These are phyloP conservation scores for Equus quagga DNA, from an alignment of 2,113 vertebrate genomes.

Conservation along the genomic window DNA sequence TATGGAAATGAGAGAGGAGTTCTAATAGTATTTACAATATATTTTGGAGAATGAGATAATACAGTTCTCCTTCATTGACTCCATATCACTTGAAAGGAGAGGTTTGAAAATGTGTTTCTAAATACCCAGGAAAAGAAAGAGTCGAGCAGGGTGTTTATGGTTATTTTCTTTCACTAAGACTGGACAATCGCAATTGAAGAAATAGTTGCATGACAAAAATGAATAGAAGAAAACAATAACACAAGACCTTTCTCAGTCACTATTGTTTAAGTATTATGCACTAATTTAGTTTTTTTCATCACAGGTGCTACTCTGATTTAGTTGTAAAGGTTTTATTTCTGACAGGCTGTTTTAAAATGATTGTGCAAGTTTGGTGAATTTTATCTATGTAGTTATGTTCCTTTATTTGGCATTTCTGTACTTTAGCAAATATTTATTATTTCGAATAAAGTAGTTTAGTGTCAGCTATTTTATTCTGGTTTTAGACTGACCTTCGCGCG, in stretches of 20 bases:
- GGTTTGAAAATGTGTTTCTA: constrained; percentile 48
- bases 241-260: constrained; percentile 42
- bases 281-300: constrained; percentile 69
- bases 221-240: constrained; percentile 68
- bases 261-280: constrained; percentile 62
- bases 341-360: constrained; percentile 72
- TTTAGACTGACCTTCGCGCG: constrained; percentile 85
- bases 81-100: constrained; percentile 35
- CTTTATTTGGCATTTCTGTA: constrained; percentile 80
- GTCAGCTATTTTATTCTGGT: constrained; percentile 77
- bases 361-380: constrained; percentile 50
- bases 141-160: neutral
- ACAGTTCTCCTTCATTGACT: constrained; percentile 52
- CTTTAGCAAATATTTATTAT: constrained; percentile 76
- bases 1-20: neutral
- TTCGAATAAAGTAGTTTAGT: constrained; percentile 66
- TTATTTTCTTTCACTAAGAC: constrained; percentile 61
- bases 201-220: constrained; percentile 80
- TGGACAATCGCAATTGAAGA: constrained; percentile 64
- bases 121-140: constrained; percentile 27
- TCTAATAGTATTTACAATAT: constrained; percentile 37
- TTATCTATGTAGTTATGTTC: constrained; percentile 77
- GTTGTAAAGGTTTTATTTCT: constrained; percentile 77
- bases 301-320: constrained; percentile 34
- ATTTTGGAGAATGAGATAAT: constrained; percentile 50